These are phyloP conservation scores for Ameiurus melas DNA, from an alignment of 2,113 vertebrate species.

Conservation along the genomic window DNA sequence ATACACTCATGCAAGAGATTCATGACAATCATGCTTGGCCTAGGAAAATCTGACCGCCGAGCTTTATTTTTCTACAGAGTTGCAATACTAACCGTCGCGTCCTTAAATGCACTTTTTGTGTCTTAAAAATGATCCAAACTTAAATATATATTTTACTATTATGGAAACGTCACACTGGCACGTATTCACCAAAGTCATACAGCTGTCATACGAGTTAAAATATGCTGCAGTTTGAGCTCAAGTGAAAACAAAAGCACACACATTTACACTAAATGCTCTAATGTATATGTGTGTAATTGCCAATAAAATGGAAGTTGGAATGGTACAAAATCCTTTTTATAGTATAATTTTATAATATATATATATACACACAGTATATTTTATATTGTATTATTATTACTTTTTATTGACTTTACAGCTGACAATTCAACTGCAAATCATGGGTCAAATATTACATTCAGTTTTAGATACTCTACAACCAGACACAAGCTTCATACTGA, in stretches of 20 bases:
- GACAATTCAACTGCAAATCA: not conserved
- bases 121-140: not conserved
- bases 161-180: not conserved
- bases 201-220: not conserved
- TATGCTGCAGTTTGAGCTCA: not conserved
- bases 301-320: not conserved
- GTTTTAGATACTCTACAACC: not conserved
- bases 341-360: not conserved
- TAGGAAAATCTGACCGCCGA: not conserved
- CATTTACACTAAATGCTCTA: not conserved
- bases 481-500: not conserved
- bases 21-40: not conserved
- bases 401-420: not conserved
- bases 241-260: not conserved
- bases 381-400: not conserved
- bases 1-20: not conserved
- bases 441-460: not conserved
- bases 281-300: not conserved
- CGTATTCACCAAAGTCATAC: not conserved
- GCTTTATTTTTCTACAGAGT: conserved; percentile 15
- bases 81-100: not conserved
- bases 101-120: not conserved
- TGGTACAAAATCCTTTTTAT: not conserved
- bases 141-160: not conserved
- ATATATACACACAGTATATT: not conserved